phyloP scores from a whole-genome alignment of 2,113 vertebrate genomes.

The Leptobrachium ailaonicum region DNA sequence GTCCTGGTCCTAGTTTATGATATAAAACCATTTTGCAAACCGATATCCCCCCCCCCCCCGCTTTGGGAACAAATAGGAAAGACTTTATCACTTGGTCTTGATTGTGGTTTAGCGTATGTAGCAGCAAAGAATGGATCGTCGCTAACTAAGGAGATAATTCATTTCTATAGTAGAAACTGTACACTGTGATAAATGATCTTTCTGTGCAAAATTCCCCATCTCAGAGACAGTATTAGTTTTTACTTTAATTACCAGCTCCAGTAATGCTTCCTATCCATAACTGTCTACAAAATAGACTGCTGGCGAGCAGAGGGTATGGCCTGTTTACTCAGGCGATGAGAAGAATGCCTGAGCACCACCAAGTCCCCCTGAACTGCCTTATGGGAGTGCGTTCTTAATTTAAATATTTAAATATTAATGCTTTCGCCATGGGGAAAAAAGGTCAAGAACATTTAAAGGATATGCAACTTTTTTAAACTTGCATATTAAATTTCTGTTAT shows the following conservation, averaged over 20 bases:
- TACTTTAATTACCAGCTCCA: slow-evolving; percentile 94
- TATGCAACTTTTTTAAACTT: slow-evolving; percentile 74
- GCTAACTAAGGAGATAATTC: slow-evolving; percentile 82
- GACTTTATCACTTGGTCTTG: slow-evolving; percentile 53
- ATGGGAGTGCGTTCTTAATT: slow-evolving; percentile 85
- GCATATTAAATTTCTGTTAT: not conserved
- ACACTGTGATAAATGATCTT: slow-evolving; percentile 90
- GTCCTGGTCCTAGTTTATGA: too few relatives aligned
- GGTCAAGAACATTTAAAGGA: slow-evolving; percentile 93
- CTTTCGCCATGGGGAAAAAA: slow-evolving; percentile 72
- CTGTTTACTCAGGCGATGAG: slow-evolving; percentile 93
- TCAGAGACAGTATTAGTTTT: slow-evolving; percentile 96
- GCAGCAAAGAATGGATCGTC: slow-evolving; percentile 59
- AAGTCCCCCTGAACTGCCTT: slow-evolving; percentile 68
- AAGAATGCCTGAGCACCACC: slow-evolving; percentile 74
- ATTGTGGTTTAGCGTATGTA: slow-evolving; percentile 51
- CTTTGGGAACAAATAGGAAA: slow-evolving; percentile 18
- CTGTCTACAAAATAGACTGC: slow-evolving; percentile 90
- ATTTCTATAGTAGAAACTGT: slow-evolving; percentile 78
- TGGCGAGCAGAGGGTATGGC: slow-evolving; percentile 89
- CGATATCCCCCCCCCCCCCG: slow-evolving; percentile 31
- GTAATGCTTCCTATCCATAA: slow-evolving; percentile 99
- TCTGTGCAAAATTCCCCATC: slow-evolving; percentile 83
- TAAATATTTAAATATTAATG: slow-evolving; percentile 98
- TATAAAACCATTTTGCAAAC: slow-evolving; percentile 9